Percentiles rank a stretch among this genome's conserved stretches.
phyloP scores from a whole-genome alignment of 2,797 vertebrate species.

The Prunella strophiata region DNA sequence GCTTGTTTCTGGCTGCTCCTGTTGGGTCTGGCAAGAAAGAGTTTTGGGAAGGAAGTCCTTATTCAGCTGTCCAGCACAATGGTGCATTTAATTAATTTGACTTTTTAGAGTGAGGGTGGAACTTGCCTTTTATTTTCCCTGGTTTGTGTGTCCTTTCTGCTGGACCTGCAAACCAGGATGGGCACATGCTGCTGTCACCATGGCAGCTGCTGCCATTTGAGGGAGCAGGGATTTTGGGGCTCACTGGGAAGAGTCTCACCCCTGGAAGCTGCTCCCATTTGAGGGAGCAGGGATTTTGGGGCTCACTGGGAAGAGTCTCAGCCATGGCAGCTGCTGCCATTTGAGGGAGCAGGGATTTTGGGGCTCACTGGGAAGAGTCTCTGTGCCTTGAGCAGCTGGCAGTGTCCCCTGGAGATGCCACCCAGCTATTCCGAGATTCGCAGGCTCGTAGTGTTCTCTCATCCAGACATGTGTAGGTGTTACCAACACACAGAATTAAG shows the following conservation, averaged over 20 bases:
- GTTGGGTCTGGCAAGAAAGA: neutral
- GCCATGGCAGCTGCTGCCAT: neutral
- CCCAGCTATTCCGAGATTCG: conserved; percentile 1
- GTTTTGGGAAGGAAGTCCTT: neutral
- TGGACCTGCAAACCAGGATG: neutral
- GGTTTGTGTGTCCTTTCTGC: neutral
- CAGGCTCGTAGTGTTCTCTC: conserved; percentile 58
- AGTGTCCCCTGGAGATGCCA: conserved; percentile 52
- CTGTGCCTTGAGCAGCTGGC: neutral
- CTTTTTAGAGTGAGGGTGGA: neutral
- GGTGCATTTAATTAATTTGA: neutral
- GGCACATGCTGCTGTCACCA: fast-evolving
- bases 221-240: neutral
- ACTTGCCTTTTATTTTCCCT: neutral
- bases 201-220: neutral
- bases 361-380: neutral
- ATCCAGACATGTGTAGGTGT: conserved; percentile 57
- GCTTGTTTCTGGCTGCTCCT: neutral
- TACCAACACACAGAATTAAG: neutral
- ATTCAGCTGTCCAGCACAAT: neutral
- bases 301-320: neutral
- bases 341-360: neutral
- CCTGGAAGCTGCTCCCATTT: neutral
- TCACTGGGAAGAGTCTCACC: neutral
- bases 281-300: neutral